Conservation (phyloP, 2,888 invertebrate species). For the Sacculina carcini region DNA sequence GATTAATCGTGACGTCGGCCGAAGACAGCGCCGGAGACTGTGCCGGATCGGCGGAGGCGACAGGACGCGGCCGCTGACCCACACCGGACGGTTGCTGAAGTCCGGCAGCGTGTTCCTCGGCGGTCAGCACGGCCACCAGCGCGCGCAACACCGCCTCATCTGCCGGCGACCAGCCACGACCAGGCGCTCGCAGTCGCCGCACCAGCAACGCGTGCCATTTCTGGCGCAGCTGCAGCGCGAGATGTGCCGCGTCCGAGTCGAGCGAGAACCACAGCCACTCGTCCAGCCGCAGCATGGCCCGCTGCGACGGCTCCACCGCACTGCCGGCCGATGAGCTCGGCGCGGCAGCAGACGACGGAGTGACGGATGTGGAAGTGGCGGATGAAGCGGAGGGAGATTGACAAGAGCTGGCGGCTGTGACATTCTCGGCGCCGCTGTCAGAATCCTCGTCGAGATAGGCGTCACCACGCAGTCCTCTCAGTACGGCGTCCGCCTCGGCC, state of each 20-base stretch:
- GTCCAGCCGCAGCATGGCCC: conserved; percentile 33
- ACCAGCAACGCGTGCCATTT: conserved; percentile 43
- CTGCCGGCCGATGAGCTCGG: too few species aligned
- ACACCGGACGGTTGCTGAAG: conserved; percentile 43
- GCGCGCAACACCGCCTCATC: conserved; percentile 42
- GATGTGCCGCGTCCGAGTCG: conserved; percentile 35
- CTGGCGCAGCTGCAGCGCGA: conserved; percentile 38
- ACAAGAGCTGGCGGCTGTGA: conserved; percentile 23
- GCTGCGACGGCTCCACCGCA: too few species aligned
- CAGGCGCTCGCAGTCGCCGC: conserved; percentile 23
- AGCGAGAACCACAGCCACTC: conserved; percentile 46
- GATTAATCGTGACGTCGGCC: too few species aligned
- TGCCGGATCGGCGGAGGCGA: conserved; percentile 16
- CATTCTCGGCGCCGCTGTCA: conserved; percentile 16
- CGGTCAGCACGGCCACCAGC: conserved; percentile 35
- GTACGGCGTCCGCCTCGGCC: conserved; percentile 20
- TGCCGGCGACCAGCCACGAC: conserved; percentile 22
- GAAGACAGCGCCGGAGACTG: too few species aligned
- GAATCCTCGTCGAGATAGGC: conserved; percentile 14
- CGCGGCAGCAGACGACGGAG: too few species aligned
- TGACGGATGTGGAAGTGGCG: too few species aligned
- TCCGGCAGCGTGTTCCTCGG: conserved; percentile 41
- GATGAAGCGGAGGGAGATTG: too few species aligned
- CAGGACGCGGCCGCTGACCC: conserved; percentile 43
- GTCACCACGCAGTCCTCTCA: background rate